Base-by-base conservation (phyloP, 2,113 vertebrate genomes). In the Nycticryphes semicollaris region DNA sequence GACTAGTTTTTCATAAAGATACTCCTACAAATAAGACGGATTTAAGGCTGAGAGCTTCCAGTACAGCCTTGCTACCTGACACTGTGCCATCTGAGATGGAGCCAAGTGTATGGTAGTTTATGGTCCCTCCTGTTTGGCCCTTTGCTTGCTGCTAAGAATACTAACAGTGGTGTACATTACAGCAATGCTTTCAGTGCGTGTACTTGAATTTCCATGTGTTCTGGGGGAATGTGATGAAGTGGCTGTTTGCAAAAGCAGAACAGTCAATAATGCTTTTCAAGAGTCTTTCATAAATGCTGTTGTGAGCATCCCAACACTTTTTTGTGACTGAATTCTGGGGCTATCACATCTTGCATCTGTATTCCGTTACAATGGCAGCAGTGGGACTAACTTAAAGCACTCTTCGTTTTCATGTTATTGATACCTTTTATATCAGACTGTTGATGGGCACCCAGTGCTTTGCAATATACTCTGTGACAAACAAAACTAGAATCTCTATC, bases 131-230 rank as follows among this genome's bases (percentile, higher is more conserved):
- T 10, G 14, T 48, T 87, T 10, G 7, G 37, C 57, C 69, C 63
- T 84, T 84, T 94, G 94, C 95, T 91, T 93, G 76, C 76, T 89
- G 84, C 90, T 91, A 33, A 50, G 89, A 73, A 22, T 64, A 60
- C 92, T 97, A 93, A 94, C 89, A 57, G 90, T 53, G 94, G 94
- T 96, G 89, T 79, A 39, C 47, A 19, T 33, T 43, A 80, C 89
- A 54, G 79, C 77, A 86, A 60, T 4, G 11, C 86, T 87, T 82
- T 8, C 62, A 90, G 84, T 91, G 90, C 0, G 27, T 43, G 77
- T 47, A 62, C 93, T 54, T 53, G 45, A 5, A 31, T 75, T 93
- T 78, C 57, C 64, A 69, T 14, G 43, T 67, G 12, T 51, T n/a
- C 66, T 15, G 14, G 50, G 39, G 41, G 5, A 33, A 41, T 6